Base-by-base conservation (phyloP, 2,797 vertebrate genomes). In the Ispidina lecontei region DNA sequence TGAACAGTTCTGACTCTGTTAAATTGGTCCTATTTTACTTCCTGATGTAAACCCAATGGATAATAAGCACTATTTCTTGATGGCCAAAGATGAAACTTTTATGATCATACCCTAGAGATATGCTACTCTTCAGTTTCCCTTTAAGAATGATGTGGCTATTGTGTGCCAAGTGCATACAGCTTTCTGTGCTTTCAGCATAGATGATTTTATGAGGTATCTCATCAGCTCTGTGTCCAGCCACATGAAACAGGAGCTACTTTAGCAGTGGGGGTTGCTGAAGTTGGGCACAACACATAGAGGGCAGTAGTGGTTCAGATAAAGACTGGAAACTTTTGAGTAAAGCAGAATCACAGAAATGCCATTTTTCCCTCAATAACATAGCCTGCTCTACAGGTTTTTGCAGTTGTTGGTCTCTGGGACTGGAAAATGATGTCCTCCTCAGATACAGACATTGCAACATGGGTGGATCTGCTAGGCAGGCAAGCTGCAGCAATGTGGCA, bases 251-350 rank as follows among this genome's bases (percentile, higher is more conserved):
- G 41, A 59, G 26, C 4, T 37, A 2, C 26, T 55, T 13, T 3
- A 29, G 16, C 47, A 25, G 14, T 26, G 19, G 21, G 5, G 14
- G 54, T 68, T 77, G 22, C 29, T 82, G 39, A 63, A 69, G 13
- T 1, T 47, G 39, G 14, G 5, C 6, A 33, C 2, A 35, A 31
- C 7, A 20, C 2, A 1, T 0, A 0, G 12, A 60, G 25, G 14
- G 3, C 8, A 68, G 1, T 14, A 12, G 15, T 58, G 8, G 15
- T 43, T 75, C 47, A 58, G 87, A 25, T 10, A 37, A 59, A 46
- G 37, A 43, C 2, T 25, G 31, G 35, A 67, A 82, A 47, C 4
- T 39, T 26, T 8, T 20, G 44, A 41, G 44, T 58, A 22, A 74
- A 59, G 10, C 6, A 35, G 26, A 74, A 87, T n/a, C 33, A 14